Percentiles rank a stretch among this genome's conserved stretches.
phyloP scores from a whole-genome alignment of 2,888 invertebrate species.

The Taenaris catops region DNA sequence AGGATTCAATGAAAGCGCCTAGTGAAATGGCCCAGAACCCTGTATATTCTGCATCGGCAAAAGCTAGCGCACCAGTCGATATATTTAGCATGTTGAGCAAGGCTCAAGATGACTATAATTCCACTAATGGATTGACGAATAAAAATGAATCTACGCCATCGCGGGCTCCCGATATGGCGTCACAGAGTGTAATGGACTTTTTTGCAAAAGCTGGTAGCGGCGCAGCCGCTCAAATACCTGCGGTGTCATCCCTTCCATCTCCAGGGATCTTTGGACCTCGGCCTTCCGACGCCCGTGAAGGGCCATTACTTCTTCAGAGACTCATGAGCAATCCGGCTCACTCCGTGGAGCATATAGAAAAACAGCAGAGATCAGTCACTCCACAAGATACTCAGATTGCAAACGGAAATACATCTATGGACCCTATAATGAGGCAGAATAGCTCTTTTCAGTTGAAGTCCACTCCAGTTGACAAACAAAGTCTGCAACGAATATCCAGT shows the following conservation, averaged over 20 bases:
- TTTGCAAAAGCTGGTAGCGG: slow-evolving; percentile 87
- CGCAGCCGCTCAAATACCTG: slow-evolving; percentile 73
- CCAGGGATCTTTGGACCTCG: slow-evolving; percentile 69
- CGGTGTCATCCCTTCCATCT: slow-evolving; percentile 68
- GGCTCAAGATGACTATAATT: slow-evolving; percentile 93
- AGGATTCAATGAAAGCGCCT: slow-evolving; percentile 75
- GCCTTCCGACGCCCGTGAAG: slow-evolving; percentile 76
- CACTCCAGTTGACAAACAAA: slow-evolving; percentile 61
- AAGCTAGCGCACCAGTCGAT: slow-evolving; percentile 76
- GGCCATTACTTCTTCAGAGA: slow-evolving; percentile 84
- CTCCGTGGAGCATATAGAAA: slow-evolving; percentile 93
- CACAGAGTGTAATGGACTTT: slow-evolving; percentile 93
- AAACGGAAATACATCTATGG: slow-evolving; percentile 55
- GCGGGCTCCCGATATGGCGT: slow-evolving; percentile 84
- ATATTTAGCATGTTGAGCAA: slow-evolving; percentile 93
- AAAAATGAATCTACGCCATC: slow-evolving; percentile 63
- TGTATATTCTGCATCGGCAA: slow-evolving; percentile 50
- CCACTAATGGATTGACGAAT: slow-evolving; percentile 62
- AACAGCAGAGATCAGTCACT: slow-evolving; percentile 88
- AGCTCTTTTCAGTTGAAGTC: slow-evolving; percentile 60
- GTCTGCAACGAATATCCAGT: slow-evolving; percentile 53
- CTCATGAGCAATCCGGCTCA: slow-evolving; percentile 92
- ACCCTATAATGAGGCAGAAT: slow-evolving; percentile 48
- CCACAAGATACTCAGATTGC: slow-evolving; percentile 78
- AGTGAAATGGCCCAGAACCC: slow-evolving; percentile 58